phyloP scores from a whole-genome alignment of 2,797 vertebrate species.

The Pantherophis alleghaniensis region DNA sequence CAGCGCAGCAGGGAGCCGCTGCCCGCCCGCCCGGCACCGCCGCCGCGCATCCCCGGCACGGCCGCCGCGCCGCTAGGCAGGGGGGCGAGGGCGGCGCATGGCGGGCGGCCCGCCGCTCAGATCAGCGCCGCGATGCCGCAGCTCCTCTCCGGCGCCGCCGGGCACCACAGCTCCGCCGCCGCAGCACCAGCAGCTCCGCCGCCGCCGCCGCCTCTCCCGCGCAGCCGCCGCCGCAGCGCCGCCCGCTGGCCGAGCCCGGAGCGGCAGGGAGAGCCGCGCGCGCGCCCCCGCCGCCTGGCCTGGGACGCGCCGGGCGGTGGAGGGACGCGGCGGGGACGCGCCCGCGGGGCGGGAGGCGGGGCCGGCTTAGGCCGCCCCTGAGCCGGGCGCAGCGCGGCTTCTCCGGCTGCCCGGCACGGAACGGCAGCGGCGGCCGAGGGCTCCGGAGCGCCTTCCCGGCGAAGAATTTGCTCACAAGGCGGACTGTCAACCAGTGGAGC shows the following conservation, averaged over 20 bases:
- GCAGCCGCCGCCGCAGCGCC: background rate
- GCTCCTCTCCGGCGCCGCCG: background rate
- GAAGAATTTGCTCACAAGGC: conserved; percentile 4
- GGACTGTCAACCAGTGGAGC: too few relatives aligned
- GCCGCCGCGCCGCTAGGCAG: background rate
- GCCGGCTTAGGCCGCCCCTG: too few relatives aligned
- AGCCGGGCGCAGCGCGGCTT: background rate
- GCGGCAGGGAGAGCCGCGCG: background rate
- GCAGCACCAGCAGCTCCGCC: background rate
- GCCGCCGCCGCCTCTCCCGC: background rate
- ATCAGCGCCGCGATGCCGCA: background rate
- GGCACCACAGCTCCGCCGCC: background rate
- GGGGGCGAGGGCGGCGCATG: background rate
- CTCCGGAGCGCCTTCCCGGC: conserved; percentile 13
- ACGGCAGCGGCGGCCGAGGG: too few relatives aligned
- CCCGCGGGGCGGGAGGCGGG: background rate
- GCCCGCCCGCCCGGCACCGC: conserved; percentile 49
- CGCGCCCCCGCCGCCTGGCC: background rate
- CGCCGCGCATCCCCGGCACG: conserved; percentile 55
- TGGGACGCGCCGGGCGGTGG: background rate
- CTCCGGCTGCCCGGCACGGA: background rate
- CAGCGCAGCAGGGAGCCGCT: conserved; percentile 75
- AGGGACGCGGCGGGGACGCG: conserved; percentile 44
- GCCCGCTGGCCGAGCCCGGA: background rate
- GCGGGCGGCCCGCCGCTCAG: background rate